phyloP scores from a whole-genome alignment of 2,797 vertebrate genomes.

The Trachurus trachurus region DNA sequence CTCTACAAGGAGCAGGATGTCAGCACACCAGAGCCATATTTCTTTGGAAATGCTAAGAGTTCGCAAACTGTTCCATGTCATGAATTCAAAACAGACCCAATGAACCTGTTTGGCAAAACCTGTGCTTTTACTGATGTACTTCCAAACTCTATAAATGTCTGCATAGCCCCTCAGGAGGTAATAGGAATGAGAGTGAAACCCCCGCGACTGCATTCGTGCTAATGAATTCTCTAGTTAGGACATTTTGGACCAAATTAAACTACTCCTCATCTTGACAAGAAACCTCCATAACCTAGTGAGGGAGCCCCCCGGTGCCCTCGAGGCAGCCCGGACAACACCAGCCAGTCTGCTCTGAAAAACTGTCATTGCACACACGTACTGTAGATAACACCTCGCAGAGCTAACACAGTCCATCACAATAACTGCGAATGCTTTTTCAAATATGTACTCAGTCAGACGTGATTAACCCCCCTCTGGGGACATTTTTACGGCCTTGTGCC shows the following conservation, averaged over 20 bases:
- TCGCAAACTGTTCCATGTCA: slow-evolving; percentile 12
- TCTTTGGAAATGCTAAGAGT: slow-evolving; percentile 1
- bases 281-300: slow-evolving; percentile 29
- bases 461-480: slow-evolving; percentile 64
- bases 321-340: slow-evolving; percentile 1
- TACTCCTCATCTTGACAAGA: slow-evolving; percentile 53
- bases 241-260: slow-evolving; percentile 57
- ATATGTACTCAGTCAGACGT: slow-evolving; percentile 64
- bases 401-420: slow-evolving; percentile 60
- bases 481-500: slow-evolving; percentile 63
- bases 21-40: slow-evolving; percentile 44
- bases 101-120: slow-evolving; percentile 28
- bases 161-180: slow-evolving; percentile 1
- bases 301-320: not conserved
- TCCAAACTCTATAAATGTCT: slow-evolving; percentile 24
- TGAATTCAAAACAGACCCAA: slow-evolving; percentile 20
- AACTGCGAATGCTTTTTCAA: slow-evolving; percentile 67
- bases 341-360: slow-evolving; percentile 17
- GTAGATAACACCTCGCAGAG: slow-evolving; percentile 39
- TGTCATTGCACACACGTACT: not conserved
- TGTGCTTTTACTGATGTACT: slow-evolving; percentile 26
- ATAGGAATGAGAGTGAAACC: slow-evolving; percentile 17
- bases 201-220: not conserved
- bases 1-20: slow-evolving; percentile 39
- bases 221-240: slow-evolving; percentile 16